Evolutionary conservation across 2,113 vertebrate genomes (phyloP).

Genomic region (Daubentonia madagascariensis): DNA sequence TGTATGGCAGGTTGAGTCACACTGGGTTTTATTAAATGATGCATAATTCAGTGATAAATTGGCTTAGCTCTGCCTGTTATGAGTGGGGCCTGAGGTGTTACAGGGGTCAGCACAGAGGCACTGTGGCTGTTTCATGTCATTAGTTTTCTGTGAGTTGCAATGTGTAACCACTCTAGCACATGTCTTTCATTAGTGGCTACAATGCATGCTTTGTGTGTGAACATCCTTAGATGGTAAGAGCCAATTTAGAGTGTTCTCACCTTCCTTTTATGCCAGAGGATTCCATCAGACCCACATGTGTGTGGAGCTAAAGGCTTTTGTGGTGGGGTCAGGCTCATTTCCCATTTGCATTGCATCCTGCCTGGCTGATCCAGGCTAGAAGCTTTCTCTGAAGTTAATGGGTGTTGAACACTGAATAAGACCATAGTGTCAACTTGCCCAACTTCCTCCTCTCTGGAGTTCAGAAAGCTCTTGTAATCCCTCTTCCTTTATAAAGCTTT

Average conservation of each 20-base stretch:
- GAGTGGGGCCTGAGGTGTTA: constrained; percentile 72
- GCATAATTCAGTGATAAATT: constrained; percentile 81
- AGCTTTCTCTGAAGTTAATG: constrained; percentile 71
- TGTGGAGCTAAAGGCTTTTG: constrained; percentile 48
- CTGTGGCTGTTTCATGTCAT: constrained; percentile 74
- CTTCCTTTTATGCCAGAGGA: constrained; percentile 69
- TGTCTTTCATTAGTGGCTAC: constrained; percentile 78
- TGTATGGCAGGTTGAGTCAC: constrained; percentile 64
- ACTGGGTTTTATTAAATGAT: constrained; percentile 77
- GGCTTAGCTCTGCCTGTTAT: constrained; percentile 78
- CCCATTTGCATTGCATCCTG: constrained; percentile 62
- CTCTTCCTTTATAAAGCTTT: constrained; percentile 62
- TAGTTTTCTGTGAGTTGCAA: constrained; percentile 73
- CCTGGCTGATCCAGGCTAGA: constrained; percentile 18
- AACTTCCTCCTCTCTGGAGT: constrained; percentile 62
- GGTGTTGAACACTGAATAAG: constrained; percentile 61
- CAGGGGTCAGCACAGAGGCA: constrained; percentile 69
- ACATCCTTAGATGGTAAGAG: constrained; percentile 65
- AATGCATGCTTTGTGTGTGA: constrained; percentile 72
- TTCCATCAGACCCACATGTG: constrained; percentile 74
- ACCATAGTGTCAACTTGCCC: constrained; percentile 40
- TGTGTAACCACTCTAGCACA: constrained; percentile 70
- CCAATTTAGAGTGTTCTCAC: constrained; percentile 72
- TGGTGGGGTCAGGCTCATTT: constrained; percentile 67
- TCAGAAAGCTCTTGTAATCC: constrained; percentile 67